phyloP scores from a whole-genome alignment of 2,888 invertebrate species.

The Ditula angustiorana region DNA sequence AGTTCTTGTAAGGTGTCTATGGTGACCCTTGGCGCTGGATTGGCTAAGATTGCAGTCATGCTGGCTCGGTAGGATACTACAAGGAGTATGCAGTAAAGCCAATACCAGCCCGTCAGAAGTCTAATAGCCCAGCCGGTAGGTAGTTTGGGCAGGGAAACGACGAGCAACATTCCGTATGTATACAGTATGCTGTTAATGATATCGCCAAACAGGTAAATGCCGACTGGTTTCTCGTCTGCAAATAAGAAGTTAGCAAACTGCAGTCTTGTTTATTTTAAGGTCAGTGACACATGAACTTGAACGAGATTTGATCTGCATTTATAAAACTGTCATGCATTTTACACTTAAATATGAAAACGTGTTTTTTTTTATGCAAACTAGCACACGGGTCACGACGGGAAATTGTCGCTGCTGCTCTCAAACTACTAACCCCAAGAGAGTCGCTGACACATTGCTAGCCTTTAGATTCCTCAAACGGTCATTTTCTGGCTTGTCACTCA shows the following conservation, averaged over 20 bases:
- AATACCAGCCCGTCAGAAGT: slow-evolving; percentile 94
- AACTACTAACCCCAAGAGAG: too few species aligned
- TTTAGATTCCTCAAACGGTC: too few species aligned
- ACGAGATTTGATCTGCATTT: too few species aligned
- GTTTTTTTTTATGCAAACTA: too few species aligned
- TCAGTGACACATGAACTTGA: slow-evolving; percentile 9
- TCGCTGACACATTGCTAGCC: too few species aligned
- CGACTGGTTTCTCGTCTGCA: slow-evolving; percentile 76
- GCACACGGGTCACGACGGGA: too few species aligned
- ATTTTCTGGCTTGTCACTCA: too few species aligned
- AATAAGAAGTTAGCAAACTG: slow-evolving; percentile 49
- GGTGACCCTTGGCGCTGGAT: slow-evolving; percentile 91
- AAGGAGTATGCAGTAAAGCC: slow-evolving; percentile 92
- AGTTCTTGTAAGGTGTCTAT: slow-evolving; percentile 91
- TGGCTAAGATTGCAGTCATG: slow-evolving; percentile 93
- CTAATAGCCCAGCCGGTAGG: slow-evolving; percentile 93
- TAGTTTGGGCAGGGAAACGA: slow-evolving; percentile 91
- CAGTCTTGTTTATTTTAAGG: neutral
- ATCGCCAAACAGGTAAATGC: slow-evolving; percentile 90
- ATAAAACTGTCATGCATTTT: too few species aligned
- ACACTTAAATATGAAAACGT: too few species aligned
- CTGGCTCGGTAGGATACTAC: slow-evolving; percentile 93
- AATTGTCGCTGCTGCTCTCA: too few species aligned
- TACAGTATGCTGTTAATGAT: slow-evolving; percentile 90
- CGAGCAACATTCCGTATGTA: slow-evolving; percentile 92